Conservation (phyloP, 64 coral and sea anemone species). For the Acropora yongei region DNA sequence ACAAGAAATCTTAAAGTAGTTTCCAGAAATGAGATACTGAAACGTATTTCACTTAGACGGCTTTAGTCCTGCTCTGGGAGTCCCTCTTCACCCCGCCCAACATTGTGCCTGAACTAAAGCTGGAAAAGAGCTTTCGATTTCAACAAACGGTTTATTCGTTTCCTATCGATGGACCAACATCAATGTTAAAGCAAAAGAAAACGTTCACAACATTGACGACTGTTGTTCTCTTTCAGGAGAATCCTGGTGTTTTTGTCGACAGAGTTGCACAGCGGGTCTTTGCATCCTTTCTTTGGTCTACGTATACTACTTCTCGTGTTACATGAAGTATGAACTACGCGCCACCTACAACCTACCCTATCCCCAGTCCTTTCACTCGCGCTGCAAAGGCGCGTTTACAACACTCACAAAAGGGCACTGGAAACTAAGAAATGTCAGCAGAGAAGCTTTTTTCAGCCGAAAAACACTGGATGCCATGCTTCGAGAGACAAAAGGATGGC, state of each 20-base stretch:
- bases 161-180: no score
- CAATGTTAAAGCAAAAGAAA: no score
- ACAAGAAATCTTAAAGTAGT: no score
- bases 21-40: no score
- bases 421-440: conserved; percentile 45
- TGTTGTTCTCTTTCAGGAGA: not conserved
- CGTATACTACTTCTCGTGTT: conserved; percentile 33
- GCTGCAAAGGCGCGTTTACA: conserved; percentile 37
- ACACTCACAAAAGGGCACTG: conserved; percentile 23
- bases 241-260: conserved; percentile 5
- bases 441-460: conserved; percentile 30
- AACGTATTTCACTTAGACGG: no score
- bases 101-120: no score
- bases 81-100: no score
- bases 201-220: no score
- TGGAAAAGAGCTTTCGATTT: no score
- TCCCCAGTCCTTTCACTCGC: conserved; percentile 17
- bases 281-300: conserved; percentile 1
- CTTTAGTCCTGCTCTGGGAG: no score
- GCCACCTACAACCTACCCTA: not conserved
- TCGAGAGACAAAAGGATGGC: conserved; percentile 85
- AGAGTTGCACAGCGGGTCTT: conserved; percentile 24
- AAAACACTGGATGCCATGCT: conserved; percentile 62
- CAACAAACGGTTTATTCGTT: no score
- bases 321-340: conserved; percentile 29